Percentiles rank a stretch among this genome's conserved stretches.
Conservation (phyloP, 92 coral and sea anemone genomes). For the Umimayanthus kanabou region DNA sequence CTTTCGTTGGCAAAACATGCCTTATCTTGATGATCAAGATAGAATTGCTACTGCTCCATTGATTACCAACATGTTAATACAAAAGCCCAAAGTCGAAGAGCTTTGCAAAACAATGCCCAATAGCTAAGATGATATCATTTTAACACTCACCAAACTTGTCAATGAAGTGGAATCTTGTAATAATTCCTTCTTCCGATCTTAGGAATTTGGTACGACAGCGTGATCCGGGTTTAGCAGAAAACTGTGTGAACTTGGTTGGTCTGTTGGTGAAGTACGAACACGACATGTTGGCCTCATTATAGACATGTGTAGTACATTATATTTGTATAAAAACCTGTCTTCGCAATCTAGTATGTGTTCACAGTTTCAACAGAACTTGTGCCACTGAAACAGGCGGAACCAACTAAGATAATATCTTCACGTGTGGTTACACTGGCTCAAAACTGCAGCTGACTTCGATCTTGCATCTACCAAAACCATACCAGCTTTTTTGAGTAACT, state of each 20-base stretch:
- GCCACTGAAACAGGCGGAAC: background rate
- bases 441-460: background rate
- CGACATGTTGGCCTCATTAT: background rate
- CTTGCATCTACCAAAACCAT: background rate
- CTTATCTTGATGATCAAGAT: background rate
- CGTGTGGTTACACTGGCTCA: background rate
- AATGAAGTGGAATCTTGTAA: background rate
- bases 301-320: background rate
- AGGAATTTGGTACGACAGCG: background rate
- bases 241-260: background rate
- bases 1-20: background rate
- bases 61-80: background rate
- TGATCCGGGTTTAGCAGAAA: background rate
- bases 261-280: background rate
- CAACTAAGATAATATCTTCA: background rate
- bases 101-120: background rate
- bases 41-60: too few relatives aligned
- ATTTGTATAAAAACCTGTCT: background rate
- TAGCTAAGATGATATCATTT: too few relatives aligned
- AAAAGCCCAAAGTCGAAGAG: background rate
- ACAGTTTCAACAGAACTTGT: background rate
- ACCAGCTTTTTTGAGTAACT: too few relatives aligned
- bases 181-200: background rate
- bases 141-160: background rate
- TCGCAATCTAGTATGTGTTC: background rate